Evolutionary conservation across 2,797 vertebrate species (phyloP).

Genomic region (Acropternis orthonyx): DNA sequence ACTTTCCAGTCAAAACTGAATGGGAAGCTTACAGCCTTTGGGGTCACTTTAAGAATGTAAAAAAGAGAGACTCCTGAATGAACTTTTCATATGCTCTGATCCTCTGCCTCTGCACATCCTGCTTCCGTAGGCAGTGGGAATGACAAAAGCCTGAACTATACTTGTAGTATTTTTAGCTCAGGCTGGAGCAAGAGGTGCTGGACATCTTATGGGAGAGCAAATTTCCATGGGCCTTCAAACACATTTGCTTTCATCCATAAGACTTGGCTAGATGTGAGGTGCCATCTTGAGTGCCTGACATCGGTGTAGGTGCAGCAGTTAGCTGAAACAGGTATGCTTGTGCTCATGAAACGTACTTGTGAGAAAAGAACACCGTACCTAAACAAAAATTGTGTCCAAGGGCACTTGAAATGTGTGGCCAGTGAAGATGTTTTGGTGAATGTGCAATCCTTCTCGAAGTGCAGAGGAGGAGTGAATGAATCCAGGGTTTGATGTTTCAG

Average conservation of each 20-base stretch:
- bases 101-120: conserved; percentile 60
- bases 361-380: fast-evolving
- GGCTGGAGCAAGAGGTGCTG: background rate
- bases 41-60: conserved; percentile 38
- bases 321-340: background rate
- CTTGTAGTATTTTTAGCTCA: conserved; percentile 32
- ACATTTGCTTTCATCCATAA: background rate
- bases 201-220: background rate
- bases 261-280: background rate
- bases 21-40: background rate
- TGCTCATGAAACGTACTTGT: background rate
- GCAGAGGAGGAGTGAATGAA: background rate
- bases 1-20: background rate
- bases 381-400: background rate
- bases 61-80: conserved; percentile 21
- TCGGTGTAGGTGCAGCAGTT: background rate
- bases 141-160: conserved; percentile 19
- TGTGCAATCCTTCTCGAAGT: fast-evolving
- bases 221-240: background rate
- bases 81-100: conserved; percentile 35
- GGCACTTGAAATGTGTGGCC: background rate
- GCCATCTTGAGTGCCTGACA: background rate
- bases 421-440: background rate
- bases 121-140: conserved; percentile 41
- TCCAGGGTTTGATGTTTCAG: background rate